A percentile compares a stretch with the other conserved stretches of the same genome.
Conservation (phyloP, 1,140 invertebrate genomes). For the Polypedilum vanderplanki region DNA sequence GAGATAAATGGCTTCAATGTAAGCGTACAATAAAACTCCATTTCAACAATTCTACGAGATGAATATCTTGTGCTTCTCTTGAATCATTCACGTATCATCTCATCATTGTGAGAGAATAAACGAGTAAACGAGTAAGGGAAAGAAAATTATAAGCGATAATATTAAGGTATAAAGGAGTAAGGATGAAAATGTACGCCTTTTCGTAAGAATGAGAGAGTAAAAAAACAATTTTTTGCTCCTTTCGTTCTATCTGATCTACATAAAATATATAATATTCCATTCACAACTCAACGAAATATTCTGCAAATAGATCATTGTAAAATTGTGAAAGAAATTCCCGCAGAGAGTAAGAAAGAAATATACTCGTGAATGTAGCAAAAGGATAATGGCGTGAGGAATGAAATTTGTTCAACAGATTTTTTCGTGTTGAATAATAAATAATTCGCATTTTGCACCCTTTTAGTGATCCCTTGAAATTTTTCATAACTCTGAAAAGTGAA, state of each 20-base stretch:
- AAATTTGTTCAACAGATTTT: slow-evolving; percentile 26
- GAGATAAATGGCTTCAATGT: background rate
- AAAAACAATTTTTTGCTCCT: background rate
- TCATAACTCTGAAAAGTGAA: too few species aligned
- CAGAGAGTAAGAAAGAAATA: background rate
- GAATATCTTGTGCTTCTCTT: background rate
- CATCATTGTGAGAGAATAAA: background rate
- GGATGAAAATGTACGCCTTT: background rate
- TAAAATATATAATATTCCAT: slow-evolving; percentile 20
- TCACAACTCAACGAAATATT: background rate
- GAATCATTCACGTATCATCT: background rate
- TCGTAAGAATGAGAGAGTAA: background rate
- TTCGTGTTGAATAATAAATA: slow-evolving; percentile 15
- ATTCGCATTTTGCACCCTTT: background rate
- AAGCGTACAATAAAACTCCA: background rate
- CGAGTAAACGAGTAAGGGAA: background rate
- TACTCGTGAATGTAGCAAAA: background rate
- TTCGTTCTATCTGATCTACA: background rate
- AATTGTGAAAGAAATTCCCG: background rate
- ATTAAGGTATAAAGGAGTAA: background rate
- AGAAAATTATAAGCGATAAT: slow-evolving; percentile 14
- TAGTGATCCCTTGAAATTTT: background rate
- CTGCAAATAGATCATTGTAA: slow-evolving; percentile 21
- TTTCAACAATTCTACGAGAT: too few species aligned
- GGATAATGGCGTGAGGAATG: background rate